Conservation (phyloP, 2,888 invertebrate genomes). For the Drosophila fungiperda region DNA sequence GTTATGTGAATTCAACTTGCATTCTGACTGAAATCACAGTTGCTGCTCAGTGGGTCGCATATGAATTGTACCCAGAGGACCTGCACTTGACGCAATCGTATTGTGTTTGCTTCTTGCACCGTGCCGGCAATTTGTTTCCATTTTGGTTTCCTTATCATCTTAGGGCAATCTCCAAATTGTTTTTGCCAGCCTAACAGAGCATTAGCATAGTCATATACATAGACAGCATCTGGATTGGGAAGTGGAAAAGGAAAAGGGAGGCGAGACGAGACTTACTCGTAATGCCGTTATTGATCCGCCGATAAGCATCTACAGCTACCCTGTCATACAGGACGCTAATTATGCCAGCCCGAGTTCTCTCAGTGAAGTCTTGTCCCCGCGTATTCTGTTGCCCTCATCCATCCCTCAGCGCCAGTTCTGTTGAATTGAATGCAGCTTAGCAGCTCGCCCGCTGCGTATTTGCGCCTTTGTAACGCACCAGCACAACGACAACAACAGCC, state of each 20-base stretch:
- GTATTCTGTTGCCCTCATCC: slow-evolving; percentile 35
- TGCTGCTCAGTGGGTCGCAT: slow-evolving; percentile 54
- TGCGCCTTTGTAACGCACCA: slow-evolving; percentile 67
- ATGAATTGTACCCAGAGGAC: slow-evolving; percentile 73
- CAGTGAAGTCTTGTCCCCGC: slow-evolving; percentile 1
- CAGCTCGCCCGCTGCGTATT: slow-evolving; percentile 75
- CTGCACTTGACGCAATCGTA: slow-evolving; percentile 65
- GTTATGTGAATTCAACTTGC: background rate
- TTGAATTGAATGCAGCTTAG: slow-evolving; percentile 76
- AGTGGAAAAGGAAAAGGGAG: slow-evolving; percentile 3
- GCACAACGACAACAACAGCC: slow-evolving; percentile 41
- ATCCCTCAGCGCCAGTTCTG: slow-evolving; percentile 54
- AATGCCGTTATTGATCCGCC: slow-evolving; percentile 74
- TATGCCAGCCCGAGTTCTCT: slow-evolving; percentile 48
- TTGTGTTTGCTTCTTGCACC: slow-evolving; percentile 69
- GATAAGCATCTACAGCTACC: slow-evolving; percentile 78
- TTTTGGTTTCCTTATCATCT: slow-evolving; percentile 75
- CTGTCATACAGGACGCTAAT: slow-evolving; percentile 63
- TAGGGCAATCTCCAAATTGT: slow-evolving; percentile 72
- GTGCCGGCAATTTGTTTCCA: slow-evolving; percentile 77
- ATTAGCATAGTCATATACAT: slow-evolving; percentile 68
- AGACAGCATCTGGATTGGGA: slow-evolving; percentile 3
- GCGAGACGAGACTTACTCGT: slow-evolving; percentile 22
- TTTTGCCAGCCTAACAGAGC: slow-evolving; percentile 57
- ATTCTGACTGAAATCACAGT: slow-evolving; percentile 25